Base-by-base conservation (phyloP, 2,797 vertebrate genomes). In the Fratercula arctica region DNA sequence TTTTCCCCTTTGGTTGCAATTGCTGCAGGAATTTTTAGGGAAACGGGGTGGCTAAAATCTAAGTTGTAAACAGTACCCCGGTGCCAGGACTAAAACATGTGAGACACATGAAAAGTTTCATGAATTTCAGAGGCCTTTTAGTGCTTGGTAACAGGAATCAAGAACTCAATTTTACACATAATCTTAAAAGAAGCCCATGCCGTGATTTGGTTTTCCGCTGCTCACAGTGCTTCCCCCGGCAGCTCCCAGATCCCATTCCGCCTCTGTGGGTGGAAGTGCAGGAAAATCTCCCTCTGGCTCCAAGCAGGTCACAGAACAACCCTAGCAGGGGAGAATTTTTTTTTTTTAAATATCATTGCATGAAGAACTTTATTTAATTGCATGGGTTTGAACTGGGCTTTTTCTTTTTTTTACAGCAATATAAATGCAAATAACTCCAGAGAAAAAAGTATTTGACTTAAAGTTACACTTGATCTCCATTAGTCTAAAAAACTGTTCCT, bases 391-490 rank as follows among this genome's bases (percentile, higher is more conserved):
- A 85, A 70, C 29, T 18, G 19, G 64, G 31, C 4, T 86, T 61
- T 69, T 69, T 41, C n/a, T 50, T 61, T 63, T 63, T 48, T 48
- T 48, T 64, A 54, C 28, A 50, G 15, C 17, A 69, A 31, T 61
- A 41, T 29, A 74, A 82, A 82, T 70, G 39, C 45, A 87, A 78
- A 53, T 60, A 70, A 85, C n/a, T 92, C 66, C 29, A 51, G 29
- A 31, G 20, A 17, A 11, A 59, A 76, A 19, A 35, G 11, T n/a
- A 80, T 84, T 80, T 92, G 63, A 68, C 26, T 69, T 72, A 56
- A 57, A 84, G 21, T 79, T 93, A 73, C 19, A 93, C 84, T 16
- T 87, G 46, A 95, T 74, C 41, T 83, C 68, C 48, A 31, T 92
- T 86, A 89, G 17, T 61, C 78, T 85, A 68, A 66, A 87, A 86